Conservation (phyloP, 2,797 vertebrate species). For the Ataeniobius toweri region DNA sequence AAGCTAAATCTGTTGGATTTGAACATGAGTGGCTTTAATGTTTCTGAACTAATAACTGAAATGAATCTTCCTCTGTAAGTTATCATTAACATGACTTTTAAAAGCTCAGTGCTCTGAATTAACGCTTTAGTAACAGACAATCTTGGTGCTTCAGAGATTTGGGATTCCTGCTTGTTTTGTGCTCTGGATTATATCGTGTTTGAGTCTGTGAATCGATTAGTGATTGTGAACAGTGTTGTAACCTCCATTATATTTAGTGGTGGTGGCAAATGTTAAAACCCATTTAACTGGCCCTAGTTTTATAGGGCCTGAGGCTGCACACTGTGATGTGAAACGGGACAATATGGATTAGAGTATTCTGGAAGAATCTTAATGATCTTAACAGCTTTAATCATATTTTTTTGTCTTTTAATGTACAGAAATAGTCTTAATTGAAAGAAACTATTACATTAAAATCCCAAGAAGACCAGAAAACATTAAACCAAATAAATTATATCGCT, state of each 20-base stretch:
- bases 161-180: conserved; percentile 27
- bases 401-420: neutral
- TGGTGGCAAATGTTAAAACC: conserved; percentile 28
- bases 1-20: conserved; percentile 19
- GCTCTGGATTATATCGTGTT: conserved; percentile 35
- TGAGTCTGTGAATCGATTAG: conserved; percentile 61
- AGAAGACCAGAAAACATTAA: conserved; percentile 18
- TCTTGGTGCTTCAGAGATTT: conserved; percentile 48
- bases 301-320: conserved; percentile 67
- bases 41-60: conserved; percentile 22
- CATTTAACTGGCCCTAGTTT: conserved; percentile 70
- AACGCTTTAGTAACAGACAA: conserved; percentile 47
- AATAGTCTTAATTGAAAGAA: conserved; percentile 10
- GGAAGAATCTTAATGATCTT: conserved; percentile 36
- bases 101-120: conserved; percentile 10
- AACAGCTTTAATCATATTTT: conserved; percentile 25
- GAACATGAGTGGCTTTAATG: conserved; percentile 7
- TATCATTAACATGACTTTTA: conserved; percentile 10
- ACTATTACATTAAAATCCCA: neutral
- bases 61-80: neutral
- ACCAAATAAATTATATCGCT: conserved; percentile 31
- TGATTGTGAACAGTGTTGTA: conserved; percentile 58
- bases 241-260: conserved; percentile 50
- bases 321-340: conserved; percentile 24
- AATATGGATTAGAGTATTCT: conserved; percentile 38